Percentiles rank a stretch among this genome's conserved stretches.
Conservation (phyloP, 2,888 invertebrate species). For the Muschampia plurimacula region DNA sequence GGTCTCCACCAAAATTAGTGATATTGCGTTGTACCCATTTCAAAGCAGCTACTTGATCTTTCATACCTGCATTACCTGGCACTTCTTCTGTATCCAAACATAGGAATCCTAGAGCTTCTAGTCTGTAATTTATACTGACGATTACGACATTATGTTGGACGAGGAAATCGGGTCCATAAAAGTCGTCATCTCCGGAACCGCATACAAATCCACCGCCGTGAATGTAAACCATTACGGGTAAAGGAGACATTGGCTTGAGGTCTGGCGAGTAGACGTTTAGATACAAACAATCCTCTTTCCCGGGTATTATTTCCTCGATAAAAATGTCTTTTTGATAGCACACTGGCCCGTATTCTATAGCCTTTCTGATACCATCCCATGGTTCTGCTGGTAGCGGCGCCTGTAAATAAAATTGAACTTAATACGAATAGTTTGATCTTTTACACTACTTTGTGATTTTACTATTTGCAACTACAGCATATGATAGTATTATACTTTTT, state of each 20-base stretch:
- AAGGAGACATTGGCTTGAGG: slow-evolving; percentile 46
- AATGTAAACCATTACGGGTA: slow-evolving; percentile 67
- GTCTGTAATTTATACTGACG: slow-evolving; percentile 66
- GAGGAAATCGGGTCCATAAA: slow-evolving; percentile 62
- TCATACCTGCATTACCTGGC: slow-evolving; percentile 66
- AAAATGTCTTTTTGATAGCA: slow-evolving; percentile 58
- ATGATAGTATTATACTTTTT: too few species aligned
- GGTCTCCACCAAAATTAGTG: slow-evolving; percentile 59
- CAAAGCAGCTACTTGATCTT: slow-evolving; percentile 64
- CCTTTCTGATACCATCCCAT: too few species aligned
- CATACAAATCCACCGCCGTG: slow-evolving; percentile 60
- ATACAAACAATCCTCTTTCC: slow-evolving; percentile 65
- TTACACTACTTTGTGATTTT: too few species aligned
- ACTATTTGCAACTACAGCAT: too few species aligned
- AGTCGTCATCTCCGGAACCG: slow-evolving; percentile 60
- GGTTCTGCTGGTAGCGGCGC: too few species aligned
- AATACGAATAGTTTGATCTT: too few species aligned
- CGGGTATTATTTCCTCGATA: slow-evolving; percentile 46
- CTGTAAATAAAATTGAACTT: too few species aligned
- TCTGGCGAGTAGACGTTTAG: slow-evolving; percentile 66
- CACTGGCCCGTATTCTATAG: too few species aligned
- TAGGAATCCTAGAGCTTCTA: slow-evolving; percentile 63
- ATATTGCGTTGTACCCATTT: slow-evolving; percentile 62
- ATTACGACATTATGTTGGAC: slow-evolving; percentile 58
- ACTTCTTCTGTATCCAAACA: slow-evolving; percentile 60